Evolutionary conservation across 2,113 vertebrate species (phyloP).

Genomic region (Okapia johnstoni): DNA sequence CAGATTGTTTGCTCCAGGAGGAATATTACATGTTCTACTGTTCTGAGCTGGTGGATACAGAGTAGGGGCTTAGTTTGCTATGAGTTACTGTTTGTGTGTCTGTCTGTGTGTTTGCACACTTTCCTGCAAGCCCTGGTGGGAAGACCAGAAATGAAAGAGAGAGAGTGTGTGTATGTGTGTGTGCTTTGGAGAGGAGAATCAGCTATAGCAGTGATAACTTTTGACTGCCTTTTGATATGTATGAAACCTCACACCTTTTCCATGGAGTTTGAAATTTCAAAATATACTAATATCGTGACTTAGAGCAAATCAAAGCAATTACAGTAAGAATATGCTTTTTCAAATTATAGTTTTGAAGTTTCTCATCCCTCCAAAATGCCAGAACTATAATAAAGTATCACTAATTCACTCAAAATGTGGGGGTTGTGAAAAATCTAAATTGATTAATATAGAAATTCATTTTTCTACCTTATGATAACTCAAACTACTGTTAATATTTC

Average conservation of each 20-base stretch:
- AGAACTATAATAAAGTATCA: neutral
- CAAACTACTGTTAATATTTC: neutral
- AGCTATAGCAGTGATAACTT: neutral
- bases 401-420: neutral
- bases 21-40: neutral
- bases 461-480: neutral
- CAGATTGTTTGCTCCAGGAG: neutral
- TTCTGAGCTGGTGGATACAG: neutral
- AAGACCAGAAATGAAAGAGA: neutral
- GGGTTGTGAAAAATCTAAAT: conserved; percentile 6
- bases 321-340: neutral
- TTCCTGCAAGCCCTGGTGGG: neutral
- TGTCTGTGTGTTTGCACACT: neutral
- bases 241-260: neutral
- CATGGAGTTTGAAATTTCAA: conserved; percentile 5
- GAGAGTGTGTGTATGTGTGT: neutral
- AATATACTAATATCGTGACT: neutral
- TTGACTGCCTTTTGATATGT: conserved; percentile 1
- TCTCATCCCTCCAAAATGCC: neutral
- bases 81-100: neutral
- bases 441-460: neutral
- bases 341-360: neutral
- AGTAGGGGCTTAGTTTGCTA: neutral
- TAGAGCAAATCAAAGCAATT: neutral
- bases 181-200: neutral